phyloP scores from a whole-genome alignment of 2,113 vertebrate genomes.

The Sphyrna mokarran region DNA sequence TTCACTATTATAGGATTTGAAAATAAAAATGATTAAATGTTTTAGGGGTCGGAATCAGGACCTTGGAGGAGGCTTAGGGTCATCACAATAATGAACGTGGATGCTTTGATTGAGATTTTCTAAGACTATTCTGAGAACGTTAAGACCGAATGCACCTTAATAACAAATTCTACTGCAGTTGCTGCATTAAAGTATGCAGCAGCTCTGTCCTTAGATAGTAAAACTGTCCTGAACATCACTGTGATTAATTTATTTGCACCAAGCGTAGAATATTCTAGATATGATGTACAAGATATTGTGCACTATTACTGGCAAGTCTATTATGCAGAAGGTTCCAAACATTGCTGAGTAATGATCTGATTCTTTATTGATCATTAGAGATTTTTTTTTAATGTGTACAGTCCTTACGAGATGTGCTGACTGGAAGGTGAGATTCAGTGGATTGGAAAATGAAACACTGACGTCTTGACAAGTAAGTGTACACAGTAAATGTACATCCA shows the following conservation, averaged over 20 bases:
- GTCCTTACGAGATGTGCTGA: neutral
- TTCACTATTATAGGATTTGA: neutral
- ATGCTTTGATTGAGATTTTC: neutral
- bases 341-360: neutral
- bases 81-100: neutral
- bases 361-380: neutral
- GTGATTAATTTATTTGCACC: constrained; percentile 3
- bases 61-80: neutral
- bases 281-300: neutral
- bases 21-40: neutral
- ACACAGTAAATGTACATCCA: neutral
- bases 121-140: neutral
- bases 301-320: neutral
- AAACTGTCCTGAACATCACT: neutral
- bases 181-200: neutral
- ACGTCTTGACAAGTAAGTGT: neutral
- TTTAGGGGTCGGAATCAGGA: neutral
- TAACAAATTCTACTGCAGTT: neutral
- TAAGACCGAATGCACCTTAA: neutral
- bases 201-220: neutral
- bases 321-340: neutral
- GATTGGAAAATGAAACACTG: neutral
- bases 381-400: neutral
- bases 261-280: neutral
- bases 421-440: neutral